Percentiles rank a stretch among this genome's conserved stretches.
phyloP scores from a whole-genome alignment of 2,797 vertebrate genomes.

The Aeoliscus strigatus region DNA sequence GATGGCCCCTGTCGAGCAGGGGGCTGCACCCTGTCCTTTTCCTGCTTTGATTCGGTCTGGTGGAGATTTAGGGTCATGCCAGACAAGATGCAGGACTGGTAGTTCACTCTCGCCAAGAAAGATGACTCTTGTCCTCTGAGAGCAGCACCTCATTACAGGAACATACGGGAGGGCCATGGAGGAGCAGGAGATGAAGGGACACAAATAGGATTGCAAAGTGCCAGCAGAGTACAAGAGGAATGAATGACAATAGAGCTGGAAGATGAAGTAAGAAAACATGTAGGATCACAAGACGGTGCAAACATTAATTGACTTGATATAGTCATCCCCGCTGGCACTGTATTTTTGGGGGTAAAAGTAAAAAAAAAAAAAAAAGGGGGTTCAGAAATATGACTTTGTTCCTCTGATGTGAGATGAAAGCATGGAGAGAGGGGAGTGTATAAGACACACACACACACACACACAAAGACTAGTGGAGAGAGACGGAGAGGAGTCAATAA shows the following conservation, averaged over 20 bases:
- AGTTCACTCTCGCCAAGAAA: slow-evolving; percentile 44
- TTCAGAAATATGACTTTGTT: slow-evolving; percentile 35
- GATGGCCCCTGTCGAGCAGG: slow-evolving; percentile 26
- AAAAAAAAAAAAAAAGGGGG: slow-evolving; percentile 21
- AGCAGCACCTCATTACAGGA: slow-evolving; percentile 49
- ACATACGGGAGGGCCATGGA: slow-evolving; percentile 25
- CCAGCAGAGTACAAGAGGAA: slow-evolving; percentile 14
- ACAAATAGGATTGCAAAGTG: slow-evolving; percentile 14
- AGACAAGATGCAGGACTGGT: slow-evolving; percentile 47
- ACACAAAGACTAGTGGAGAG: slow-evolving; percentile 30
- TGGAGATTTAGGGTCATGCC: slow-evolving; percentile 44
- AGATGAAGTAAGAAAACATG: slow-evolving; percentile 6
- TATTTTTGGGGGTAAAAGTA: neutral
- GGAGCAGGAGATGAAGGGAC: slow-evolving; percentile 38
- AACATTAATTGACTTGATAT: neutral
- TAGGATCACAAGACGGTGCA: slow-evolving; percentile 21
- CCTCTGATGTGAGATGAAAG: slow-evolving; percentile 53
- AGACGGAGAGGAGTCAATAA: slow-evolving; percentile 20
- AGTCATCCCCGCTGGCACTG: neutral
- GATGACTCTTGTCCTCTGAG: slow-evolving; percentile 29
- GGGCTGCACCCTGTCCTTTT: slow-evolving; percentile 6
- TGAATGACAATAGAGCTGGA: too few species aligned
- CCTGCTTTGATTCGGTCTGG: slow-evolving; percentile 51
- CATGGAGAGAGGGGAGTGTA: neutral
- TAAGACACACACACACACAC: slow-evolving; percentile 27